A percentile compares a stretch with the other conserved stretches of the same genome.
Conservation (phyloP, 2,888 invertebrate species). For the Coremacera marginata region DNA sequence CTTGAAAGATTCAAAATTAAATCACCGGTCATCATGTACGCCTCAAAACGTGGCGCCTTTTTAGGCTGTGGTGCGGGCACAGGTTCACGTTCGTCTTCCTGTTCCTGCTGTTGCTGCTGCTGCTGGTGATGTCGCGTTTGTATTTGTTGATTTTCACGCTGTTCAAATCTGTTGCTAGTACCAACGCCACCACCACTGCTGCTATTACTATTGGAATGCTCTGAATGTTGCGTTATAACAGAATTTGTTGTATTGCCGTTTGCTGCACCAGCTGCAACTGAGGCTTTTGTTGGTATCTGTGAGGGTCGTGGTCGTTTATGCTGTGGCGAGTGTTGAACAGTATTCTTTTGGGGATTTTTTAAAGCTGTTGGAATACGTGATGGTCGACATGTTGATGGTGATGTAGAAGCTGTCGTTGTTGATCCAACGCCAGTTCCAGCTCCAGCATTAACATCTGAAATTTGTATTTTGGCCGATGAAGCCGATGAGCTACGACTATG, state of each 20-base stretch:
- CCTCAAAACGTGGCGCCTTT: constrained; percentile 79
- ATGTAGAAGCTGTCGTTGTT: constrained; percentile 53
- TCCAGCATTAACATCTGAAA: constrained; percentile 52
- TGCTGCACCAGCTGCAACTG: constrained; percentile 50
- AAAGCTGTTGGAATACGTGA: constrained; percentile 73
- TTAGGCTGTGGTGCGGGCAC: constrained; percentile 65
- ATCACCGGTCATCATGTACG: constrained; percentile 98
- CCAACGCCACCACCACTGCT: constrained; percentile 44
- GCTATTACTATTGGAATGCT: constrained; percentile 61
- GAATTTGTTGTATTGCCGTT: constrained; percentile 41
- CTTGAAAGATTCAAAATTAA: constrained; percentile 92
- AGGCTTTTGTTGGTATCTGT: constrained; percentile 67
- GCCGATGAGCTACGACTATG: constrained; percentile 64
- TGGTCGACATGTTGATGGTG: constrained; percentile 67
- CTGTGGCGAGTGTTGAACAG: constrained; percentile 67
- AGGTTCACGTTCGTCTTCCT: constrained; percentile 55
- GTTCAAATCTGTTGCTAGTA: constrained; percentile 49
- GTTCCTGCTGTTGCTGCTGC: constrained; percentile 35
- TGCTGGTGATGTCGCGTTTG: constrained; percentile 45
- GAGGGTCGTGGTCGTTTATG: constrained; percentile 66
- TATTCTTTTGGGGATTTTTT: constrained; percentile 61
- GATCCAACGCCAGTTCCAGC: constrained; percentile 40
- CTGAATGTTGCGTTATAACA: constrained; percentile 45
- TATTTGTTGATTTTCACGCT: constrained; percentile 43
- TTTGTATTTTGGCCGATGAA: constrained; percentile 64